Base-by-base conservation (phyloP, 2,113 vertebrate species). In the Sprattus sprattus region DNA sequence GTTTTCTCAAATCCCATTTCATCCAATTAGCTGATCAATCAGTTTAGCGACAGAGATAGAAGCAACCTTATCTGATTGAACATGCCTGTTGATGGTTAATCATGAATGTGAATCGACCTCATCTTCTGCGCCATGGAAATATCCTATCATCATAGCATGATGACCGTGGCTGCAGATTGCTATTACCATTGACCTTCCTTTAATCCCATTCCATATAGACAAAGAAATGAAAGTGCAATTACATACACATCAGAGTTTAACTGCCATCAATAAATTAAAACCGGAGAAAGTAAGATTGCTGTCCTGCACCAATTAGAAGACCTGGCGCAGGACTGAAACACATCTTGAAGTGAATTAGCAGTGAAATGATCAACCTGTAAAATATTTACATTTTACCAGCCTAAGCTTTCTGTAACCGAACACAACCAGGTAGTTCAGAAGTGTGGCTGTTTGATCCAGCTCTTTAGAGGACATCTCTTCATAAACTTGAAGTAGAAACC, bases 11-110 rank as follows among this genome's bases (percentile, higher is more conserved):
- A 64, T n/a, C 20, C 57, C 57, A 64, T 25, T 64, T 25, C 6
- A 64, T 64, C 57, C n/a, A 64, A 64, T 64, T 64, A 64, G 57
- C 20, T 64, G 57, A 64, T 64, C 57, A 64, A 64, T 64, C 57
- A 64, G 22, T 6, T 20, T 22, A n/a, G 57, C 22, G 2, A 22
- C 57, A 64, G 57, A n/a, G 57, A 6, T 64, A 22, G 57, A 64
- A 64, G 57, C 57, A 8, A 22, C 22, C 57, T n/a, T 64, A 64
- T 64, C 57, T 64, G 57, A 64, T 64, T 20, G 22, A 64, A 64
- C 57, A n/a, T 64, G 20, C 22, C 57, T 64, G 57, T 22, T 64
- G 5, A 20, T 64, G 57, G 20, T 64, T n/a, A 64, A 22, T 5
- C 57, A 64, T 64, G 57, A 64, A 64, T 64, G 57, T 22, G 22